phyloP scores from a whole-genome alignment of 2,888 invertebrate species.

The Hedya salicella region DNA sequence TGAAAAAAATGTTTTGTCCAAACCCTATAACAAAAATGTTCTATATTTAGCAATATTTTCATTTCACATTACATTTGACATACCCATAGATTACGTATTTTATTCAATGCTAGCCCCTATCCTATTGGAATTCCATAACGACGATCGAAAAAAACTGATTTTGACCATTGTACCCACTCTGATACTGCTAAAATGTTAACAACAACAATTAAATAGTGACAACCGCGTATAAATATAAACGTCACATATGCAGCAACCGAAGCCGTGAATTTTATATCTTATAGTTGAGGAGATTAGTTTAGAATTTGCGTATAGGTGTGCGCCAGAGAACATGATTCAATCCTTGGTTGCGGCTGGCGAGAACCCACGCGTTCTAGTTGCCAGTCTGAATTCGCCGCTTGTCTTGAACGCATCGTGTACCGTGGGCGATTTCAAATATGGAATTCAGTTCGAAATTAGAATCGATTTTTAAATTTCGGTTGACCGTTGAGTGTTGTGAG shows the following conservation, averaged over 20 bases:
- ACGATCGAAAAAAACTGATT: constrained; percentile 22
- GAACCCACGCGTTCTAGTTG: constrained; percentile 75
- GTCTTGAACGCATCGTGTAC: constrained; percentile 65
- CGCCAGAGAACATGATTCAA: constrained; percentile 54
- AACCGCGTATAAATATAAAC: constrained; percentile 1
- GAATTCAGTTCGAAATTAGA: constrained; percentile 53
- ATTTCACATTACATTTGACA: no score
- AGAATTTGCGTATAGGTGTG: constrained; percentile 11
- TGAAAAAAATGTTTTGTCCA: no score
- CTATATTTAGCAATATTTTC: no score
- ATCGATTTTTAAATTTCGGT: constrained; percentile 43
- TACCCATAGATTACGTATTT: no score
- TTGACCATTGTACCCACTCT: constrained; percentile 38
- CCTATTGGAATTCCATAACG: constrained; percentile 26
- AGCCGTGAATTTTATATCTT: background rate
- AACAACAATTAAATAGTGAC: constrained; percentile 37
- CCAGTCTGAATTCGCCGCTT: constrained; percentile 59
- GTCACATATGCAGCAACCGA: background rate
- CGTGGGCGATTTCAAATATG: constrained; percentile 64
- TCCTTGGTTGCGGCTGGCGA: constrained; percentile 51
- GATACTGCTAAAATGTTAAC: constrained; percentile 38
- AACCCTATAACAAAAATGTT: no score
- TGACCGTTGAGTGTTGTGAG: constrained; percentile 33
- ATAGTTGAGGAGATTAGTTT: background rate
- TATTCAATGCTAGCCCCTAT: constrained; percentile 26